Conservation (phyloP, 2,113 vertebrate genomes). For the Phaetusa simplex region DNA sequence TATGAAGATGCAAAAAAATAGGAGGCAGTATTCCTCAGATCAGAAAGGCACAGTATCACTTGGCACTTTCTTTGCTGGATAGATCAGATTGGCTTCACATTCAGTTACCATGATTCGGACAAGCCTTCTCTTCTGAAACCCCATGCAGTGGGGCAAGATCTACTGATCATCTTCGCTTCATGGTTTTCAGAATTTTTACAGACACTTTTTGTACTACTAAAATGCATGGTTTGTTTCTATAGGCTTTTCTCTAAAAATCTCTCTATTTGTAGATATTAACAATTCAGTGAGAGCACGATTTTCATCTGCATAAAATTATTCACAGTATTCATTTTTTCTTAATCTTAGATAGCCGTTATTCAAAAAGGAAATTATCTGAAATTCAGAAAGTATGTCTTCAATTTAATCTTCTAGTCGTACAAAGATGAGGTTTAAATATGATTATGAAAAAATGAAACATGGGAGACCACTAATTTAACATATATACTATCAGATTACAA, state of each 20-base stretch:
- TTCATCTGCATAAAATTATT: constrained; percentile 20
- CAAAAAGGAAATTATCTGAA: constrained; percentile 7
- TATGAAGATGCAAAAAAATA: neutral
- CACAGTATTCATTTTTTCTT: constrained; percentile 22
- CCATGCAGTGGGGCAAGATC: neutral
- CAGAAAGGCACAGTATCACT: neutral
- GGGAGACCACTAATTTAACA: neutral
- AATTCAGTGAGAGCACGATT: neutral
- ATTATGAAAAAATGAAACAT: constrained; percentile 10
- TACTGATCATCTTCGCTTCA: neutral
- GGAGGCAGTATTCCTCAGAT: neutral
- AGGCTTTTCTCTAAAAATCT: neutral
- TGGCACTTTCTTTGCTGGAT: neutral
- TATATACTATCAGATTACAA: neutral
- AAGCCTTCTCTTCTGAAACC: neutral
- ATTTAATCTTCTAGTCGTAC: constrained; percentile 23
- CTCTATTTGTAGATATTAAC: neutral
- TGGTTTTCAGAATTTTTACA: neutral
- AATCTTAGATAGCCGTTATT: neutral
- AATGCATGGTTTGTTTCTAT: neutral
- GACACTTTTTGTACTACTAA: neutral
- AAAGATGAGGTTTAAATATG: constrained; percentile 32
- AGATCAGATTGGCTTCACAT: neutral
- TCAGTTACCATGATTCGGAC: neutral
- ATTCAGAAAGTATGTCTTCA: neutral